A percentile compares a stretch with the other conserved stretches of the same genome.
Conservation (phyloP, 2,797 vertebrate species). For the Rhynchotus rufescens region DNA sequence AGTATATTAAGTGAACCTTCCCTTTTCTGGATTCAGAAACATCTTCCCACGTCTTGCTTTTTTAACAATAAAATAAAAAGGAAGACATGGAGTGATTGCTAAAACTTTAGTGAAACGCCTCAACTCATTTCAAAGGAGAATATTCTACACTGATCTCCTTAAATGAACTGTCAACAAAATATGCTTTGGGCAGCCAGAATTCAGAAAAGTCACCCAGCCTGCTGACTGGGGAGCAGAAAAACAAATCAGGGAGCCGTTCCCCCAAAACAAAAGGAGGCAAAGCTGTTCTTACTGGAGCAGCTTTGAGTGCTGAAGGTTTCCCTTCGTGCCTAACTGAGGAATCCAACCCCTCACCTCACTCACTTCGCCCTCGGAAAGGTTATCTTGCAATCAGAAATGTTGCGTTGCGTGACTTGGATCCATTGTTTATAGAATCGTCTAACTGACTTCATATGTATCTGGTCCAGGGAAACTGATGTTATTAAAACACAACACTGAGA, state of each 20-base stretch:
- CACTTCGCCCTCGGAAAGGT: conserved; percentile 67
- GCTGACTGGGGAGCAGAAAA: conserved; percentile 41
- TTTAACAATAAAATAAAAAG: conserved; percentile 38
- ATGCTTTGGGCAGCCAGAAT: neutral
- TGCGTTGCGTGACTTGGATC: conserved; percentile 75
- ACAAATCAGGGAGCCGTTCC: conserved; percentile 37
- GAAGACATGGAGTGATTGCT: conserved; percentile 8
- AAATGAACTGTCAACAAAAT: conserved; percentile 61
- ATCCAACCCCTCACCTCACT: conserved; percentile 60
- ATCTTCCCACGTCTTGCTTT: conserved; percentile 24
- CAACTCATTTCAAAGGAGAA: conserved; percentile 62
- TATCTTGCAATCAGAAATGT: conserved; percentile 78
- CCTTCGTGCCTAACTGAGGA: conserved; percentile 48
- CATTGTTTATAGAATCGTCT: conserved; percentile 79
- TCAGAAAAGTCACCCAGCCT: conserved; percentile 28
- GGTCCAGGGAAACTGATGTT: conserved; percentile 77
- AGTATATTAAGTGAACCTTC: conserved; percentile 29
- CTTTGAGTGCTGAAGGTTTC: conserved; percentile 24
- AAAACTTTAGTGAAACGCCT: conserved; percentile 31
- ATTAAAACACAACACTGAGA: conserved; percentile 80
- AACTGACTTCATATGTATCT: conserved; percentile 81
- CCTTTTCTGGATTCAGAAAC: conserved; percentile 39
- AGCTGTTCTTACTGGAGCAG: neutral
- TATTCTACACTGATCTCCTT: conserved; percentile 51
- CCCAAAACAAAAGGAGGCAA: conserved; percentile 9